phyloP scores from a whole-genome alignment of 2,113 vertebrate species.

The Falco punctatus region DNA sequence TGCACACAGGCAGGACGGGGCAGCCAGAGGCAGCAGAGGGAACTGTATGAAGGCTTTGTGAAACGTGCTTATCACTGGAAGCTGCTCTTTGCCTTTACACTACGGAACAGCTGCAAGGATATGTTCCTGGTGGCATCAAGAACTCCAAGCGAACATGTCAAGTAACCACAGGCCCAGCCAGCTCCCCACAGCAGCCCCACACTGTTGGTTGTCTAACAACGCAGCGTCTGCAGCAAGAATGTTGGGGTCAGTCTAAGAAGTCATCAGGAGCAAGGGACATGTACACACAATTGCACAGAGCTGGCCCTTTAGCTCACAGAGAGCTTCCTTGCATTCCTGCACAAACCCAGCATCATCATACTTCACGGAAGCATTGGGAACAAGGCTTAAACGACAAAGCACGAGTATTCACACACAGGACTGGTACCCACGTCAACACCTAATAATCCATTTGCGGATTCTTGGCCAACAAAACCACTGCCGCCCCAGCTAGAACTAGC shows the following conservation, averaged over 20 bases:
- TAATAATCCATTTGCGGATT: not conserved
- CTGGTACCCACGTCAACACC: not conserved
- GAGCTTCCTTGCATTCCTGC: not conserved
- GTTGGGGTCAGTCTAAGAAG: not conserved
- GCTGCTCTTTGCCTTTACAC: not conserved
- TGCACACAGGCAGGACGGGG: not conserved
- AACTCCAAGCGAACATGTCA: not conserved
- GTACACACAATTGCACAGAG: not conserved
- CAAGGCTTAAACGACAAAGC: not conserved
- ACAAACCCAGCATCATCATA: not conserved
- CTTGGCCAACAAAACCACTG: not conserved
- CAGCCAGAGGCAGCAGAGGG: slow-evolving; percentile 2
- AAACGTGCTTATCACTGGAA: slow-evolving; percentile 15
- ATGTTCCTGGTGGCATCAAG: not conserved
- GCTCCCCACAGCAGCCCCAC: not conserved
- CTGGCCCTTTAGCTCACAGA: not conserved
- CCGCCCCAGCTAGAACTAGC: not conserved
- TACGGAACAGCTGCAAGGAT: not conserved
- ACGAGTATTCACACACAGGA: not conserved
- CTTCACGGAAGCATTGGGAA: not conserved
- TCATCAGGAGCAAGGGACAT: not conserved
- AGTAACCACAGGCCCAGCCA: not conserved
- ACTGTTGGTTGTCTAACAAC: not conserved
- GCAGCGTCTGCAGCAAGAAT: not conserved
- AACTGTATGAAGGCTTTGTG: not conserved